Evolutionary conservation across 2,888 invertebrate genomes (phyloP), one percentile per base, ranked within the genome.

Genomic region (Bombyx huttoni): DNA sequence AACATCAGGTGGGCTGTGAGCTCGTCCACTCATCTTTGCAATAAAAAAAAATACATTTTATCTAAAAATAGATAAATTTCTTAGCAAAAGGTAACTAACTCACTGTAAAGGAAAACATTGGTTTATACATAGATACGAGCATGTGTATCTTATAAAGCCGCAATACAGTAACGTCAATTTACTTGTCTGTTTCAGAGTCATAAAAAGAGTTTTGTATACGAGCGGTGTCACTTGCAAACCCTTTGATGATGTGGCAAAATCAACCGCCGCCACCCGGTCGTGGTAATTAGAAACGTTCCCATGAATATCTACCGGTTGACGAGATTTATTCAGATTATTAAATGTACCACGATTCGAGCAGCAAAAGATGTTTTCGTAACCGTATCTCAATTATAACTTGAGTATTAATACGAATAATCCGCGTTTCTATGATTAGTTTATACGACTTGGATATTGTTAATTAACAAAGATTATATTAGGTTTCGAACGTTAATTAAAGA

Each of bases 271-370:
- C 59, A 58, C 55, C 60, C 63, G 65, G 65, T 68, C 68, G 70
- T 68, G 66, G 68, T 71, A 73, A 75, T 76, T 73, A 69, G 64
- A 75, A 75, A 67, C 66, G 61, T 63, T 61, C 61, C 58, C 56
- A 64, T 61, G 69, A 71, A 69, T 70, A 52, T 47, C 45, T 60
- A 61, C 59, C 61, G 53, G 64, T 68, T 65, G 58, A 61, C 54
- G 59, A 62, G 59, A 57, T 61, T 40, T 70, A 69, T 72, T 70
- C 67, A 58, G 63, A 52, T 54, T 54, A 40, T 10, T 40, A 40
- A 40, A 40, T 40, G 40, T 40, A 5, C 40, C 40, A 12, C 40
- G 9, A 40, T 40, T 7, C 2, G 7, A 40, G 40, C 40, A 40
- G 24, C 24, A 24, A 24, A 40, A 40, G 40, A 40, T 40, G 40